phyloP scores from a whole-genome alignment of 2,797 vertebrate genomes.

The Urosaurus nigricauda region DNA sequence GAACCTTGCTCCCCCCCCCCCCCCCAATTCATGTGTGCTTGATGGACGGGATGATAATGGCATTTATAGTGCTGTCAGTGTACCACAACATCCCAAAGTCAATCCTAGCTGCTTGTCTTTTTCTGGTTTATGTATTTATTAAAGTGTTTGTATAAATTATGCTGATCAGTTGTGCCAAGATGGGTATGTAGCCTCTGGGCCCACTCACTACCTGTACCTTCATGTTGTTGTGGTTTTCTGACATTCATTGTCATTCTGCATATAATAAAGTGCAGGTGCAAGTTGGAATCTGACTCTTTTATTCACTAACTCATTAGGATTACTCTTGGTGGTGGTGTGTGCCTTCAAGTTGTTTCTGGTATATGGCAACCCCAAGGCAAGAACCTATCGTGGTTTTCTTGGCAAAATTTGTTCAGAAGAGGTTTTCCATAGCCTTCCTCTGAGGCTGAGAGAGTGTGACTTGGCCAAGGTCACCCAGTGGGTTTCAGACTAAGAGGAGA shows the following conservation, averaged over 20 bases:
- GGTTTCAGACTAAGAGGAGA: no score
- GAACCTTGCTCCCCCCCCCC: neutral
- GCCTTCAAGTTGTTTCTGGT: no score
- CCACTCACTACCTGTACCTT: conserved; percentile 52
- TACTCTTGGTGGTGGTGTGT: neutral
- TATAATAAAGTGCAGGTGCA: conserved; percentile 76
- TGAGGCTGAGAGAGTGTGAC: no score
- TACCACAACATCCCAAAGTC: conserved; percentile 63
- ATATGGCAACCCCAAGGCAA: no score
- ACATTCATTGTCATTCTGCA: conserved; percentile 67
- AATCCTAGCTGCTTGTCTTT: conserved; percentile 75
- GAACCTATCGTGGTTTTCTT: no score
- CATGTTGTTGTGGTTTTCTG: conserved; percentile 70
- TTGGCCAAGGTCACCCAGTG: no score
- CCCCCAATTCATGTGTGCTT: neutral
- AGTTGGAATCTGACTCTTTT: conserved; percentile 57
- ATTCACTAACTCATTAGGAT: neutral
- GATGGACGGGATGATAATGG: conserved; percentile 49
- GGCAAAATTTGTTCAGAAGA: no score
- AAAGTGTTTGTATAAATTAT: conserved; percentile 75
- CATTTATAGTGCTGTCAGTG: conserved; percentile 68
- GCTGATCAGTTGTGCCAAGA: conserved; percentile 71
- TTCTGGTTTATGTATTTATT: conserved; percentile 55
- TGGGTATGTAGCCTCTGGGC: conserved; percentile 59
- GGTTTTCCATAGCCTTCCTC: no score